Base-by-base conservation (phyloP, 2,888 invertebrate genomes). In the Criorhina ranunculi region DNA sequence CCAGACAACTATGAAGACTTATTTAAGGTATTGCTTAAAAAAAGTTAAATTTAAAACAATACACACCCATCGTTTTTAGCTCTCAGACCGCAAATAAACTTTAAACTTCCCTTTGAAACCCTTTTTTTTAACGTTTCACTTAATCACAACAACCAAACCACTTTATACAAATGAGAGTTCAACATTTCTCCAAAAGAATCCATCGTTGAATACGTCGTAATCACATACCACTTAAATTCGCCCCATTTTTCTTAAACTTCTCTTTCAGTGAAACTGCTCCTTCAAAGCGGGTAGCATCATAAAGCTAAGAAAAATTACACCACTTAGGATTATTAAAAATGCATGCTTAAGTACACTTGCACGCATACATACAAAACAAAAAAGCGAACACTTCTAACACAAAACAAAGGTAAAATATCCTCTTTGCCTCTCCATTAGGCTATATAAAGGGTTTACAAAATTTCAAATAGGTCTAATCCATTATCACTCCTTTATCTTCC, bases 251-350 rank as follows among this genome's bases (percentile, higher is more conserved):
- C 60, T 42, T 29, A 44, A 44, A 44, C 33, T 15, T 60, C 11
- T 11, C 9, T 11, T 55, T 15, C 17, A 33, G 1, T 5, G n/a
- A 53, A 51, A 11, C 6, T 5, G 1, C 35, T 46, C 19, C 15
- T 8, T 19, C 17, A 35, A 11, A 19, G n/a, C 40, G 12, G 44
- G n/a, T 11, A 15, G 57, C 37, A 46, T 37, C 59, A 29, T 37
- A 49, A 35, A 31, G 29, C 60, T 51, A 62, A 62, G 60, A 72
- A 49, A 72, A 62, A 62, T 53, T 40, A 72, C 51, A 51, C 72
- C 76, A 76, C 76, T 59, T 67, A 76, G 17, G 46, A 40, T 60
- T 67, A 76, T 76, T 67, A 76, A 76, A 76, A 76, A 76, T 76
- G 40, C 42, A 76, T 59, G 76, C 49, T 42, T 15, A 55, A 35